phyloP scores from a whole-genome alignment of 2,888 invertebrate species.

The Pyrocoelia pectoralis region DNA sequence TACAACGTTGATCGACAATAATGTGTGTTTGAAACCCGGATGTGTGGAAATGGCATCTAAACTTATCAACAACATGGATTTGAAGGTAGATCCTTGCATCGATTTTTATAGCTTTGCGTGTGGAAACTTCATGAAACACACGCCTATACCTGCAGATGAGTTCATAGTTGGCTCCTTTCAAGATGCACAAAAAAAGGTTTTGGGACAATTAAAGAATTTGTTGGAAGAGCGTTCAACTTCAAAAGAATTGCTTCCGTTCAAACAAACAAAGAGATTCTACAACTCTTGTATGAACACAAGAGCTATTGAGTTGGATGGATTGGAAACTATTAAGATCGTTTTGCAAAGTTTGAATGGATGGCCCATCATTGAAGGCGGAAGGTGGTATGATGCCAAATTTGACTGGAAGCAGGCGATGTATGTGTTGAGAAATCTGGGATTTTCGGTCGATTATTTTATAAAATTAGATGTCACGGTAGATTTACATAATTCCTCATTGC shows the following conservation, averaged over 20 bases:
- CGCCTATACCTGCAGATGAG: slow-evolving; percentile 15
- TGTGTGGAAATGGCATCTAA: slow-evolving; percentile 79
- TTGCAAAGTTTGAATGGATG: slow-evolving; percentile 86
- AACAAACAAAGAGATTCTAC: slow-evolving; percentile 13
- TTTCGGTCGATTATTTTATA: slow-evolving; percentile 30
- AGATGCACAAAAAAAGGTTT: neutral
- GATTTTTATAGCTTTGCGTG: slow-evolving; percentile 25
- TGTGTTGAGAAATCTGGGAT: slow-evolving; percentile 32
- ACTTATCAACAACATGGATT: slow-evolving; percentile 72
- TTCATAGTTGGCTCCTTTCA: slow-evolving; percentile 6
- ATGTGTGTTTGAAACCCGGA: slow-evolving; percentile 64
- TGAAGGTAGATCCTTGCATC: slow-evolving; percentile 72
- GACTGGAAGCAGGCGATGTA: slow-evolving; percentile 67
- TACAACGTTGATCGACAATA: neutral
- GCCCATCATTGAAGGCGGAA: slow-evolving; percentile 84
- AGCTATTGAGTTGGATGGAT: slow-evolving; percentile 80
- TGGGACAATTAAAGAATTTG: slow-evolving; percentile 5
- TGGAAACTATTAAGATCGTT: slow-evolving; percentile 75
- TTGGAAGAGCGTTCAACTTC: slow-evolving; percentile 5
- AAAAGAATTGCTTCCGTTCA: slow-evolving; percentile 18
- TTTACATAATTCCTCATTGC: slow-evolving; percentile 35
- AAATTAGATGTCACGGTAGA: slow-evolving; percentile 29
- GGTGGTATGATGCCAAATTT: slow-evolving; percentile 76
- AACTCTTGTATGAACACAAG: slow-evolving; percentile 87
- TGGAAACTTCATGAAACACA: slow-evolving; percentile 21